phyloP scores from a whole-genome alignment of 1,140 invertebrate species.

The Orchesella cincta region DNA sequence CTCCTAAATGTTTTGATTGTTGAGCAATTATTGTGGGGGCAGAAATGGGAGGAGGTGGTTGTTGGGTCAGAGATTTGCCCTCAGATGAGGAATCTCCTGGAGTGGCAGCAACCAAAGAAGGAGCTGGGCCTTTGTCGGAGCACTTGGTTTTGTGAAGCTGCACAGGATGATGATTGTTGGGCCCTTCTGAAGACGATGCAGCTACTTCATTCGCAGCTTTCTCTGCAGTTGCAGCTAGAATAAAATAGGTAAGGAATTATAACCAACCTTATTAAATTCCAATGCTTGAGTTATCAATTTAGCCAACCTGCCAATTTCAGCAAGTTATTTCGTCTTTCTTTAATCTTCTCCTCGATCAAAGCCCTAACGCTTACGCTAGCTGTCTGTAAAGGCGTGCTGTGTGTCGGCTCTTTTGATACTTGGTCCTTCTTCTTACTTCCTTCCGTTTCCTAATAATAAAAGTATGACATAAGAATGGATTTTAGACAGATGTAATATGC shows the following conservation, averaged over 20 bases:
- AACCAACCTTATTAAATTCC: neutral
- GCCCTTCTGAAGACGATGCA: too few species aligned
- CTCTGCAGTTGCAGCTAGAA: neutral
- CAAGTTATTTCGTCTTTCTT: conserved; percentile 71
- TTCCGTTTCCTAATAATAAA: conserved; percentile 69
- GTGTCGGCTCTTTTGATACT: conserved; percentile 70
- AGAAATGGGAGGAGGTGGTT: too few species aligned
- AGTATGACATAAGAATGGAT: neutral
- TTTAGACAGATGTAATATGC: neutral
- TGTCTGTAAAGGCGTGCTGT: conserved; percentile 78
- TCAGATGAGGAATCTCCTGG: too few species aligned
- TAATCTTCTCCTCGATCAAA: conserved; percentile 88
- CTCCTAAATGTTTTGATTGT: neutral
- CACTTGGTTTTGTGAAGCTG: too few species aligned
- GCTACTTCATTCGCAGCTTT: neutral
- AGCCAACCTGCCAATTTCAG: conserved; percentile 54
- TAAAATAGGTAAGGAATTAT: neutral
- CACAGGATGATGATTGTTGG: too few species aligned
- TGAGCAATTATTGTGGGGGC: neutral
- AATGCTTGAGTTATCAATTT: too few species aligned
- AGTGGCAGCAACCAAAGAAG: too few species aligned
- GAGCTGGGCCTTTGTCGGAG: too few species aligned
- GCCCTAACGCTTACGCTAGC: conserved; percentile 83
- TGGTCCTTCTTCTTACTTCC: conserved; percentile 72
- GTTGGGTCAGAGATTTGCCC: too few species aligned